Percentiles rank a stretch among this genome's conserved stretches.
Conservation (phyloP, 2,888 invertebrate genomes). For the Aplocera efformata region DNA sequence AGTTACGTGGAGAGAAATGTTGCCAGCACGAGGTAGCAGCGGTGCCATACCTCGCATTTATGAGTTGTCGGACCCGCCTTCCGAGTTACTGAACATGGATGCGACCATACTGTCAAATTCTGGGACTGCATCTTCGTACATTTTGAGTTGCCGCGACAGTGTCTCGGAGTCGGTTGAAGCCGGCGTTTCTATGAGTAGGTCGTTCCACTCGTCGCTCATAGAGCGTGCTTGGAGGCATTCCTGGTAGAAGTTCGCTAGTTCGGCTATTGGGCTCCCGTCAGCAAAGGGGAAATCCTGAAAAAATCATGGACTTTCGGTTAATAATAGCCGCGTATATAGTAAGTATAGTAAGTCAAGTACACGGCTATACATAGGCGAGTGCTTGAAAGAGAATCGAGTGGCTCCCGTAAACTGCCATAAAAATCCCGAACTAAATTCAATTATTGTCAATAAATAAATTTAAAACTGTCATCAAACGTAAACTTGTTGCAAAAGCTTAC, state of each 20-base stretch:
- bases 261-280: conserved; percentile 85
- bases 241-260: conserved; percentile 88
- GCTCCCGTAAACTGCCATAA: no score
- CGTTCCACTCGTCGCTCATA: conserved; percentile 55
- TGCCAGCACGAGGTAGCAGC: no score
- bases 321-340: no score
- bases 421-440: no score
- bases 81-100: conserved; percentile 81
- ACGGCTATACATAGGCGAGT: no score
- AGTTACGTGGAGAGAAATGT: no score
- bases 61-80: conserved; percentile 47
- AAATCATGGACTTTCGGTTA: no score
- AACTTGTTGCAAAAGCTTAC: no score
- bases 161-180: conserved; percentile 68
- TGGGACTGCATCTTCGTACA: conserved; percentile 86
- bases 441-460: no score
- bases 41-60: conserved; percentile 22
- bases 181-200: conserved; percentile 38
- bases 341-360: no score
- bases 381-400: no score
- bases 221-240: conserved; percentile 86
- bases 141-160: conserved; percentile 85
- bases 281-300: conserved; percentile 90
- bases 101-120: conserved; percentile 89
- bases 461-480: no score